Percentiles rank a stretch among this genome's conserved stretches.
Conservation (phyloP, 92 coral and sea anemone species). For the Paragorgia papillata region DNA sequence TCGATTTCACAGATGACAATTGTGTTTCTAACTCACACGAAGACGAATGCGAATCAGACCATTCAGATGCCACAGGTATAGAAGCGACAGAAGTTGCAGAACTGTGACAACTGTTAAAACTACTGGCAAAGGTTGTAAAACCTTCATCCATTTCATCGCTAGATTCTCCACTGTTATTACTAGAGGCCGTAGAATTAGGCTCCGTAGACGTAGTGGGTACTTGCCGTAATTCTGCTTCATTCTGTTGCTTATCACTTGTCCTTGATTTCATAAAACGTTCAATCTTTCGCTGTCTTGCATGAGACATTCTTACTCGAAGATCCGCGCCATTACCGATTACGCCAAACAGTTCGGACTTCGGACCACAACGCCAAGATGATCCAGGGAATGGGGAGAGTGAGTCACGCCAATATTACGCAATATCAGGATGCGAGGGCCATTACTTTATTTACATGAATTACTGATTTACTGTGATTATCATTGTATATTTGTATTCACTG, state of each 20-base stretch:
- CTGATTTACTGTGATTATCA: too few relatives aligned
- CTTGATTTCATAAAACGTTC: slow-evolving; percentile 14
- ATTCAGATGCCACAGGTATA: neutral
- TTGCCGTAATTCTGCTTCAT: slow-evolving; percentile 25
- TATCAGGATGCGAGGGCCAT: too few relatives aligned
- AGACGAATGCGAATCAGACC: too few relatives aligned
- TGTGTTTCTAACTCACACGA: slow-evolving; percentile 31
- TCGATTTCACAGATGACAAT: slow-evolving; percentile 27
- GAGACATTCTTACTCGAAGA: slow-evolving; percentile 6
- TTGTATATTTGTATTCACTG: too few relatives aligned
- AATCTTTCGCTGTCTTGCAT: slow-evolving; percentile 22
- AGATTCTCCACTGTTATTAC: slow-evolving; percentile 33
- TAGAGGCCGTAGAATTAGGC: slow-evolving; percentile 26
- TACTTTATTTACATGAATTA: too few relatives aligned
- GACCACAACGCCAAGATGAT: too few relatives aligned
- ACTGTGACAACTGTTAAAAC: slow-evolving; percentile 11
- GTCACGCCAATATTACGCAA: too few relatives aligned
- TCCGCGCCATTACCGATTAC: too few relatives aligned
- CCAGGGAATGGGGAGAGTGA: too few relatives aligned
- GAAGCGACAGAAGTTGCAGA: neutral
- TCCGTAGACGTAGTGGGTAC: slow-evolving; percentile 34
- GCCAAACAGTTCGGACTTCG: too few relatives aligned
- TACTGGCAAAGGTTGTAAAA: slow-evolving; percentile 25
- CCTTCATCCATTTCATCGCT: slow-evolving; percentile 24
- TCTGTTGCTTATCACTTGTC: slow-evolving; percentile 7